Evolutionary conservation across 1,140 invertebrate genomes (phyloP), one percentile per base, ranked within the genome.

Genomic region (Diplogasteroides magnus): DNA sequence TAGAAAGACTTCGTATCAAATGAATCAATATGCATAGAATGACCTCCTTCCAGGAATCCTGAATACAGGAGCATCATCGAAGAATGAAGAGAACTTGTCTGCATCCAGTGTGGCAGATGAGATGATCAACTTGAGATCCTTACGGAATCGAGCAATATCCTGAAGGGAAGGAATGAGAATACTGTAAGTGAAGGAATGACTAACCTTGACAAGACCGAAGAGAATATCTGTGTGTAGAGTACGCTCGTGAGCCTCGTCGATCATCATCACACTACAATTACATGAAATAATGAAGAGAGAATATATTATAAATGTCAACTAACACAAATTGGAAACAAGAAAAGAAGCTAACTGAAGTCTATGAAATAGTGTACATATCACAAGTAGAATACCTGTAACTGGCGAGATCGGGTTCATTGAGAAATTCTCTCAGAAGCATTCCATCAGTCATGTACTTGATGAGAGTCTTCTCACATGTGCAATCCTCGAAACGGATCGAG

Each of bases 401-500:
- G 56, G 89, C 89, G 28, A 99, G 85, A 86, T 97, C 94, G 0
- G 95, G 95, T 84, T 99, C 96, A 68, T 91, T 91, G 1, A 99
- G 86, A 85, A 98, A 98, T 86, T 99, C 97, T 81, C 96, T 86
- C 61, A 98, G 90, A 59, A 99, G 83, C 79, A 97, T 98, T 82
- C 97, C 97, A 86, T 99, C 97, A 57, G 97, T 99, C 95, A 99
- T 98, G 78, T 99, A 99, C 85, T 98, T 98, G n/a, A 99, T 89
- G 2, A 88, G 79, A 3, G 86, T 87, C 26, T 88, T 88, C 77
- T 90, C 89, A 26, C 88, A 89, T 2, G 90, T 90, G 78, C 89
- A 90, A 81, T 91, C 90, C 83, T 91, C 90, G 86, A 91, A 91
- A 72, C 90, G 83, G 74, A 91, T 90, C 74, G 87, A 88, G 83